Conservation (phyloP, 2,797 vertebrate species). For the Bovichtus variegatus region DNA sequence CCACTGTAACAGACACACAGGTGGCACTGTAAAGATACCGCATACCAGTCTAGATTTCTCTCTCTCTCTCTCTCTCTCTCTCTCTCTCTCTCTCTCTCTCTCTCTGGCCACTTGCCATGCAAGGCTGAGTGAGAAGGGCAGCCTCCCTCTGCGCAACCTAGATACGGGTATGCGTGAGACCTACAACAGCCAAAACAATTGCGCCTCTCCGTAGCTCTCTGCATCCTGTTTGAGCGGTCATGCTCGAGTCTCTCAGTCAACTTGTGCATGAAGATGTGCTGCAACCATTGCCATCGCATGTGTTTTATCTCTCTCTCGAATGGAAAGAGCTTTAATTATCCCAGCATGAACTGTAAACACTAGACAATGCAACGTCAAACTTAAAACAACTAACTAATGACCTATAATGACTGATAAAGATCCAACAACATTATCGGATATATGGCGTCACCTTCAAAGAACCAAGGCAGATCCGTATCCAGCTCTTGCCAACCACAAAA, state of each 20-base stretch:
- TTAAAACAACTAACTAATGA: not conserved
- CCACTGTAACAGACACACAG: conserved; percentile 85
- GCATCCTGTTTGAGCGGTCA: conserved; percentile 64
- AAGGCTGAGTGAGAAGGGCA: conserved; percentile 56
- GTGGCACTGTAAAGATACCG: conserved; percentile 80
- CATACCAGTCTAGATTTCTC: conserved; percentile 78
- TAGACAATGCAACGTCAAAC: not conserved
- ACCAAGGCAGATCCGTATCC: not conserved
- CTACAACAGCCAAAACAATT: conserved; percentile 20
- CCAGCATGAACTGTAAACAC: not conserved
- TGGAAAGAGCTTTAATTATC: not conserved
- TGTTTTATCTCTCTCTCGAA: not conserved
- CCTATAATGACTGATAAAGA: conserved; percentile 1
- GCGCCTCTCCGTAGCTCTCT: conserved; percentile 27
- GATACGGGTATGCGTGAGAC: conserved; percentile 55
- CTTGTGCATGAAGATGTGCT: conserved; percentile 17
- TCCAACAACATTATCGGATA: not conserved
- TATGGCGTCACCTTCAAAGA: not conserved
- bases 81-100: conserved; percentile 38
- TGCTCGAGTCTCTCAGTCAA: conserved; percentile 34
- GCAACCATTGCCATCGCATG: not conserved
- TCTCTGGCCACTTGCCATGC: conserved; percentile 48
- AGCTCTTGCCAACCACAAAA: not conserved
- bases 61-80: conserved; percentile 29
- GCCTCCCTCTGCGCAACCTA: conserved; percentile 44